A percentile compares a stretch with the other conserved stretches of the same genome.
phyloP scores from a whole-genome alignment of 1,140 invertebrate genomes.

The Phymorhynchus buccinoides region DNA sequence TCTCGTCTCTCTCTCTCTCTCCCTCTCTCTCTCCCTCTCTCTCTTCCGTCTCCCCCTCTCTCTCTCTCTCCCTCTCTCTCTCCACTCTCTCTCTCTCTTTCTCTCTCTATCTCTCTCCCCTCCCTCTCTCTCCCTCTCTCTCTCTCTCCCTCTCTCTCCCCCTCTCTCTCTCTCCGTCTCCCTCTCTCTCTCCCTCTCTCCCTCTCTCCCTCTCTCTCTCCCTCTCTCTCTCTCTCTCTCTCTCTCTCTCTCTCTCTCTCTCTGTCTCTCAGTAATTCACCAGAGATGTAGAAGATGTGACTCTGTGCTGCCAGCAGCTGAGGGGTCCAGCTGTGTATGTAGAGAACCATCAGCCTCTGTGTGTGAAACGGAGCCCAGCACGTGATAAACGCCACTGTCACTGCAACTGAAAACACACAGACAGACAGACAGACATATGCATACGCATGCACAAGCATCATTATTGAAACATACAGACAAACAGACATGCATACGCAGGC shows the following conservation, averaged over 20 bases:
- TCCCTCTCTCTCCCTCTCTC: not conserved
- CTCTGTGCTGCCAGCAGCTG: slow-evolving; percentile 56
- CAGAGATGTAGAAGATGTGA: slow-evolving; percentile 66
- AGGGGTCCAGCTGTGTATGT: slow-evolving; percentile 74
- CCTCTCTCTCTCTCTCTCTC: slow-evolving; percentile 19
- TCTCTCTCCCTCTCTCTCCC: slow-evolving; percentile 7
- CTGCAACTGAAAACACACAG: slow-evolving; percentile 81
- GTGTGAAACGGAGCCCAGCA: slow-evolving; percentile 96
- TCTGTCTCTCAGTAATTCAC: slow-evolving; percentile 44
- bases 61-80: too few relatives aligned
- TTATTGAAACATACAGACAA: slow-evolving; percentile 47
- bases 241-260: not conserved
- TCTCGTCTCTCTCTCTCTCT: too few relatives aligned
- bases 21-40: too few relatives aligned
- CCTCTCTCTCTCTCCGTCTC: slow-evolving; percentile 1
- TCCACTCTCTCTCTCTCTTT: too few relatives aligned
- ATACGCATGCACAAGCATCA: too few relatives aligned
- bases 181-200: not conserved
- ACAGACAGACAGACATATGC: not conserved
- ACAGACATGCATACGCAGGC: not conserved
- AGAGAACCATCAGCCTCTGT: slow-evolving; percentile 86
- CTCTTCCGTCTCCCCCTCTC: too few relatives aligned
- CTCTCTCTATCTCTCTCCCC: too few relatives aligned
- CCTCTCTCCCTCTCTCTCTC: slow-evolving; percentile 5
- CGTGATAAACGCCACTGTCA: slow-evolving; percentile 92